Evolutionary conservation across 1,140 invertebrate genomes (phyloP).

Genomic region (Myzus persicae): DNA sequence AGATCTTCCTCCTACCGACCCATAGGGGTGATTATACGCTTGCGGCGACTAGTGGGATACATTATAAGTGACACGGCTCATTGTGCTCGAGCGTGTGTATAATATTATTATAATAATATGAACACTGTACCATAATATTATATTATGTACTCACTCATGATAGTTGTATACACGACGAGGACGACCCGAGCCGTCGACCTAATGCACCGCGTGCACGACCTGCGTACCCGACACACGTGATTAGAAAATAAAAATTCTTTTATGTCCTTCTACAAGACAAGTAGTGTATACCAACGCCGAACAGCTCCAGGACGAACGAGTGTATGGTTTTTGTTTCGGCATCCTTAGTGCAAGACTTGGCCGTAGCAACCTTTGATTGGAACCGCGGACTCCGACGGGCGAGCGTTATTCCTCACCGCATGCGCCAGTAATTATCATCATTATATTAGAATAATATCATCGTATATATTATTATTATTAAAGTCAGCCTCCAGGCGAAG

Average conservation of each 20-base stretch:
- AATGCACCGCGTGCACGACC: neutral
- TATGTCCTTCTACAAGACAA: neutral
- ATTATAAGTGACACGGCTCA: constrained; percentile 13
- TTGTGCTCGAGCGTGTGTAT: neutral
- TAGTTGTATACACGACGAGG: neutral
- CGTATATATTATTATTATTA: too few species aligned
- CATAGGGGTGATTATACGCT: neutral
- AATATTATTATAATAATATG: neutral
- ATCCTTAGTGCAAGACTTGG: neutral
- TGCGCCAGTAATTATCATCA: neutral
- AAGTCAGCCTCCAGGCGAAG: neutral
- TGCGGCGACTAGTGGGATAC: neutral
- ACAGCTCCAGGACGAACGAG: neutral
- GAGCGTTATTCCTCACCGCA: neutral
- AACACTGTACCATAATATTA: neutral
- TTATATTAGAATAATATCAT: neutral
- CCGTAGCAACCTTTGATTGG: neutral
- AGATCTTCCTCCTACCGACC: neutral
- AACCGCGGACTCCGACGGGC: neutral
- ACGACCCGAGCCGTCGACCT: neutral
- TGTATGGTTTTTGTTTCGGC: neutral
- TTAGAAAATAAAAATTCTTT: constrained; percentile 6
- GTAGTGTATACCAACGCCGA: neutral
- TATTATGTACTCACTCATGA: neutral
- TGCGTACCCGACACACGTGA: neutral